Percentiles rank a stretch among this genome's conserved stretches.
These are phyloP conservation scores for Rhogogaster chlorosoma DNA, from an alignment of 2,888 invertebrate species.

Conservation along the genomic window DNA sequence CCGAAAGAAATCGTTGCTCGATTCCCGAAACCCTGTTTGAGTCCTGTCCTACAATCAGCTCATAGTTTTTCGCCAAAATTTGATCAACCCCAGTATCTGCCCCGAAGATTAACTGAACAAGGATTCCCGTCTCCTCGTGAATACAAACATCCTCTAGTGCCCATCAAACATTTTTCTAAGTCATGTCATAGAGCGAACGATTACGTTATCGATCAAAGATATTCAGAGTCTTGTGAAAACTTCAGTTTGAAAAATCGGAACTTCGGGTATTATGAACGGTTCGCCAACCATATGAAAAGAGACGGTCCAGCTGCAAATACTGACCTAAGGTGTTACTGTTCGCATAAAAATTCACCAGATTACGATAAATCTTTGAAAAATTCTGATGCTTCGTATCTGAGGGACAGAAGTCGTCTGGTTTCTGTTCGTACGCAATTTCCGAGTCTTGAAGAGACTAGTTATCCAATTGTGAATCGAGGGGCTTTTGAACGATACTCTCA, in stretches of 20 bases:
- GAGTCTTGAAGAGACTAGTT: not conserved
- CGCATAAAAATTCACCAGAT: not conserved
- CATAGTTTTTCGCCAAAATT: not conserved
- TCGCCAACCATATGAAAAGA: not conserved
- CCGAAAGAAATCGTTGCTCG: not conserved
- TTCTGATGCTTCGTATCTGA: not conserved
- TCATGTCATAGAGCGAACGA: not conserved
- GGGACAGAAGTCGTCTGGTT: not conserved
- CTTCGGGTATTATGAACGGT: not conserved
- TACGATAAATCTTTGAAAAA: not conserved
- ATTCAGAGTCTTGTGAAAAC: not conserved
- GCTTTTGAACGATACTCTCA: not conserved
- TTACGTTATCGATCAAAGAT: not conserved
- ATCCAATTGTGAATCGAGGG: not conserved
- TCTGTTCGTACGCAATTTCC: conserved; percentile 13
- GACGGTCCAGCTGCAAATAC: not conserved
- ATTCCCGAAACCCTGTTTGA: not conserved
- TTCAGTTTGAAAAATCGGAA: not conserved
- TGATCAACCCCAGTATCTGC: not conserved
- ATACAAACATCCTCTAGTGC: not conserved
- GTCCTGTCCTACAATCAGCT: not conserved
- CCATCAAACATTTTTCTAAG: not conserved
- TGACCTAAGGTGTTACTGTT: not conserved
- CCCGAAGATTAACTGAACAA: not conserved
- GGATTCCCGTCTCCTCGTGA: not conserved